Conservation (phyloP, 2,888 invertebrate species). For the Lissocephala sabroskyi region DNA sequence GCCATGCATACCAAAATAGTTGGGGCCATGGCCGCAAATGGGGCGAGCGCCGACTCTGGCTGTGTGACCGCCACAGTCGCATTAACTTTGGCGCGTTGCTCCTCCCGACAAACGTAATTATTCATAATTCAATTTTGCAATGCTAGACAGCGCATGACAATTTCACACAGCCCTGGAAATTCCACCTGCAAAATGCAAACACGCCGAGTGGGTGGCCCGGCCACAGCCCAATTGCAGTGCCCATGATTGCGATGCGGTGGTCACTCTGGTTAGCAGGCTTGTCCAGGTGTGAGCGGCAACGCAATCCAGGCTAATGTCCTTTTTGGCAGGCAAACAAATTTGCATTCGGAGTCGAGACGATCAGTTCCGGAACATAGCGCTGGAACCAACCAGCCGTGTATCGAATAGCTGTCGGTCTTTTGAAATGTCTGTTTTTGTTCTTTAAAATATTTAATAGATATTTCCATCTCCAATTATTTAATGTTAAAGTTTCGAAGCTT, state of each 20-base stretch:
- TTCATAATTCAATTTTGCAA: constrained; percentile 59
- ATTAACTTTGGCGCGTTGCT: not conserved
- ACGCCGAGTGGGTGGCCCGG: too few species aligned
- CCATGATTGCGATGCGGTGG: constrained; percentile 1
- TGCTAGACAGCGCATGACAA: constrained; percentile 50
- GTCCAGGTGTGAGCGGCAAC: not conserved
- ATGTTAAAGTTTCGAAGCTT: too few species aligned
- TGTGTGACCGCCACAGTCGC: not conserved
- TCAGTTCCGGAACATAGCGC: too few species aligned
- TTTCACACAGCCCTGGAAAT: constrained; percentile 33
- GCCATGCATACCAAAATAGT: constrained; percentile 14
- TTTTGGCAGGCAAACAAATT: constrained; percentile 63
- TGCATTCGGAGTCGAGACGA: too few species aligned
- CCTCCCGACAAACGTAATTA: constrained; percentile 32
- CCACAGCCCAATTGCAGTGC: constrained; percentile 28
- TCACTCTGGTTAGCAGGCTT: not conserved
- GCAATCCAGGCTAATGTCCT: constrained; percentile 40
- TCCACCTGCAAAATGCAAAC: constrained; percentile 10
- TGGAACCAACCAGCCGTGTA: too few species aligned
- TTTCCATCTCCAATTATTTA: too few species aligned
- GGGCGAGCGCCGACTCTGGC: constrained; percentile 1
- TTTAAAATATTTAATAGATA: too few species aligned
- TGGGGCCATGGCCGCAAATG: constrained; percentile 19
- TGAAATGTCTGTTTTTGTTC: too few species aligned
- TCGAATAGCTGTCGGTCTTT: too few species aligned